These are phyloP conservation scores for Drosophila ficusphila DNA, from an alignment of 1,140 invertebrate species.

Conservation along the genomic window DNA sequence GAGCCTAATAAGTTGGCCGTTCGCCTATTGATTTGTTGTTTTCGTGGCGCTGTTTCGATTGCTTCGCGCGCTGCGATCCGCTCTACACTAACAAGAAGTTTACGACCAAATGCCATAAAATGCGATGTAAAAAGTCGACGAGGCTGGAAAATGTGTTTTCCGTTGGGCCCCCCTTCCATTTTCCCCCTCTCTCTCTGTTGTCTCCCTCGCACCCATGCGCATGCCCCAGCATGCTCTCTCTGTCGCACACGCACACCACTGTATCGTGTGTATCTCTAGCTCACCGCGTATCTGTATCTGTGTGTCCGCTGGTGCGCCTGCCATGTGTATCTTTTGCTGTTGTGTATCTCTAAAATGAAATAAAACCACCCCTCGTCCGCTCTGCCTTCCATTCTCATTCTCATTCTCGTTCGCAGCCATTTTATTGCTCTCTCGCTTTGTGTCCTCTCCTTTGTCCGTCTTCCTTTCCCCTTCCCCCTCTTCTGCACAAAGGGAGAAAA, in stretches of 20 bases:
- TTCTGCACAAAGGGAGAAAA: slow-evolving; percentile 14
- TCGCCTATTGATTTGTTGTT: slow-evolving; percentile 47
- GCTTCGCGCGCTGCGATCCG: slow-evolving; percentile 73
- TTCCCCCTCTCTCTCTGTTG: neutral
- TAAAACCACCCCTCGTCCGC: slow-evolving; percentile 52
- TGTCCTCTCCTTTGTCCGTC: slow-evolving; percentile 47
- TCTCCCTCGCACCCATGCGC: slow-evolving; percentile 52
- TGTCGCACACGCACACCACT: slow-evolving; percentile 10
- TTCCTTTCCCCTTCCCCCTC: slow-evolving; percentile 13
- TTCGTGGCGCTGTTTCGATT: slow-evolving; percentile 25
- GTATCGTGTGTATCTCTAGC: neutral
- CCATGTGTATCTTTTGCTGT: slow-evolving; percentile 67
- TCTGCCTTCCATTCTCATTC: slow-evolving; percentile 12
- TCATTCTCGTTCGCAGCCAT: slow-evolving; percentile 71
- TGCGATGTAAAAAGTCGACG: slow-evolving; percentile 83
- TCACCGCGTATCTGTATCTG: slow-evolving; percentile 4
- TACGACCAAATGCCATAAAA: slow-evolving; percentile 84
- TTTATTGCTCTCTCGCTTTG: slow-evolving; percentile 68
- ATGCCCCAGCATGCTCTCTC: slow-evolving; percentile 32
- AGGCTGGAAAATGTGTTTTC: slow-evolving; percentile 84
- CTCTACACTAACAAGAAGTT: slow-evolving; percentile 84
- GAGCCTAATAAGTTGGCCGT: slow-evolving; percentile 31
- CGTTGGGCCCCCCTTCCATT: slow-evolving; percentile 22
- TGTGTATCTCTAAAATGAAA: slow-evolving; percentile 56
- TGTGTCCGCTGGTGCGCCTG: slow-evolving; percentile 51